phyloP scores from a whole-genome alignment of 2,797 vertebrate species.

The Diglossa cyanea region DNA sequence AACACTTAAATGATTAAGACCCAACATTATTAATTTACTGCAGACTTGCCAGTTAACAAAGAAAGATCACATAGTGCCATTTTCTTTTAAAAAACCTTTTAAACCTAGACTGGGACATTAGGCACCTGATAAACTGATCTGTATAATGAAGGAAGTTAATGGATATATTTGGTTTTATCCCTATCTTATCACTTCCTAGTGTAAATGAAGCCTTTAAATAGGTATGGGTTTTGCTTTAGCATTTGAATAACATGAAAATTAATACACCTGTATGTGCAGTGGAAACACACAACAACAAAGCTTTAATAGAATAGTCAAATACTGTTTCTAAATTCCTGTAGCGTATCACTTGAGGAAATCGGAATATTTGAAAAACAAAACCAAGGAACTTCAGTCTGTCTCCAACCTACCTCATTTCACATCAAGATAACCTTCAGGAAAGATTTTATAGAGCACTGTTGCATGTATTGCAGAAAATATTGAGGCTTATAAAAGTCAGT shows the following conservation, averaged over 20 bases:
- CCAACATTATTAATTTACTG: not conserved
- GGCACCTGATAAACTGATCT: not conserved
- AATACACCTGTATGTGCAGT: not conserved
- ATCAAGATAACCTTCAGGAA: not conserved
- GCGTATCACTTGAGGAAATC: not conserved
- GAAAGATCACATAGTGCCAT: not conserved
- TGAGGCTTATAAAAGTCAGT: not conserved
- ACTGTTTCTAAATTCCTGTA: not conserved
- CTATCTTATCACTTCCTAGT: not conserved
- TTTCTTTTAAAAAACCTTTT: not conserved
- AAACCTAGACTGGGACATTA: not conserved
- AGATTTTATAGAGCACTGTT: not conserved
- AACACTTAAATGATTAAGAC: not conserved
- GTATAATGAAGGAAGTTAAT: not conserved
- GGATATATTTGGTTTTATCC: not conserved
- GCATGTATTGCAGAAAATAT: not conserved
- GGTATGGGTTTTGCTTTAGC: not conserved
- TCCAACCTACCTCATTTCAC: not conserved
- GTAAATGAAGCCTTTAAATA: not conserved
- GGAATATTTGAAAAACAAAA: not conserved
- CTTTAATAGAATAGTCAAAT: not conserved
- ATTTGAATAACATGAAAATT: not conserved
- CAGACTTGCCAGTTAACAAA: not conserved
- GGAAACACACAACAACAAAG: not conserved
- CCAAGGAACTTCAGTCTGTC: not conserved